Base-by-base conservation (phyloP, 2,113 vertebrate species). In the Harpagus bidentatus region DNA sequence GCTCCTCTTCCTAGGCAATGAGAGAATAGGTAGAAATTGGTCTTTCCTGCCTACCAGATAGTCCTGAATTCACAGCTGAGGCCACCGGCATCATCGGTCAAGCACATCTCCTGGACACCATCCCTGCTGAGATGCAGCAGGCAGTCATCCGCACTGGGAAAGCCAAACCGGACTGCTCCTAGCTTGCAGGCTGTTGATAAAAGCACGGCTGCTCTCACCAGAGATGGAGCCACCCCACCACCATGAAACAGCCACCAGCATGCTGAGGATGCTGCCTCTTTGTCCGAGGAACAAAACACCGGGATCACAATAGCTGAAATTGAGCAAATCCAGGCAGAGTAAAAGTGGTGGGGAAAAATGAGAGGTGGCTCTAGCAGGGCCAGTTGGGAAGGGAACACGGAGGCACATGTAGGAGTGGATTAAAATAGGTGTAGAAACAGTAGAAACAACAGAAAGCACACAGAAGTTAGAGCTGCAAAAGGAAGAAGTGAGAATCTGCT, bases 111-210 rank as follows among this genome's bases (percentile, higher is more conserved):
- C 50, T n/a, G 50, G 62, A 38, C 69, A 85, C 36, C 2, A 2
- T 38, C 36, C 21, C 74, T 40, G 23, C 56, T 4, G 45, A 71
- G 79, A 47, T 4, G 32, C 72, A 65, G 62, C 0, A 0, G 13
- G 23, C 16, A 45, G 28, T 15, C 42, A 66, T 28, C 34, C 1
- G 1, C 12, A 4, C 65, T 12, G 28, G 42, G 72, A 78, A 85
- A 16, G 6, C n/a, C 50, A 65, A 20, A n/a, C 6, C 1, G 0
- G 53, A 9, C 7, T 20, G 15, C 45, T 45, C 47, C 0, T 0
- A 52, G 56, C 21, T 65, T 34, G 0, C 29, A 50, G 69, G 70
- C 52, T 56, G 62, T 15, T 78, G 61, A 38, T 36, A 31, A 55
- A 91, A 84, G 48, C 10, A 4, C 0, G 0, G 21, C 70, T 72